Evolutionary conservation across 2,888 invertebrate species (phyloP).

Genomic region (Idaea biselata): DNA sequence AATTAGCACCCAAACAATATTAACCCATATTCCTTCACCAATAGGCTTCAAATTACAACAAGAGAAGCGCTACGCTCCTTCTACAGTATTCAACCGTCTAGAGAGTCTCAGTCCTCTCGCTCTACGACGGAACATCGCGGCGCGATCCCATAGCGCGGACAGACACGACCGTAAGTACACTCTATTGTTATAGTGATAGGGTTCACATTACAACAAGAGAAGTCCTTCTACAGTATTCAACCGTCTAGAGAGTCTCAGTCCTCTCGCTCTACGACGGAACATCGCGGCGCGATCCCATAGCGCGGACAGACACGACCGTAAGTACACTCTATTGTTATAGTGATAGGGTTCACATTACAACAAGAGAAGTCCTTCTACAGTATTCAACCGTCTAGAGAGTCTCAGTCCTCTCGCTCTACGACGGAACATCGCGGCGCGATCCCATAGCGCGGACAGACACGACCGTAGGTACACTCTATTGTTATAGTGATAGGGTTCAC

Average conservation of each 20-base stretch:
- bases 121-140: constrained; percentile 69
- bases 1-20: too few relatives aligned
- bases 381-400: constrained; percentile 29
- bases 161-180: constrained; percentile 74
- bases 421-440: constrained; percentile 74
- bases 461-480: constrained; percentile 61
- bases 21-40: background rate
- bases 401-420: constrained; percentile 76
- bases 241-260: constrained; percentile 56
- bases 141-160: constrained; percentile 83
- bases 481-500: constrained; percentile 66
- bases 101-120: constrained; percentile 72
- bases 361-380: constrained; percentile 49
- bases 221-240: constrained; percentile 21
- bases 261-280: constrained; percentile 71
- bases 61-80: constrained; percentile 55
- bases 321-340: constrained; percentile 33
- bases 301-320: constrained; percentile 81
- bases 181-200: constrained; percentile 45
- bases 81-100: constrained; percentile 13
- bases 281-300: constrained; percentile 81
- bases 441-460: constrained; percentile 82
- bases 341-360: constrained; percentile 64
- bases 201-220: constrained; percentile 66
- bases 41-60: constrained; percentile 66